Percentiles rank a stretch among this genome's conserved stretches.
Conservation (phyloP, 2,113 vertebrate genomes). For the Anhinga rufa region DNA sequence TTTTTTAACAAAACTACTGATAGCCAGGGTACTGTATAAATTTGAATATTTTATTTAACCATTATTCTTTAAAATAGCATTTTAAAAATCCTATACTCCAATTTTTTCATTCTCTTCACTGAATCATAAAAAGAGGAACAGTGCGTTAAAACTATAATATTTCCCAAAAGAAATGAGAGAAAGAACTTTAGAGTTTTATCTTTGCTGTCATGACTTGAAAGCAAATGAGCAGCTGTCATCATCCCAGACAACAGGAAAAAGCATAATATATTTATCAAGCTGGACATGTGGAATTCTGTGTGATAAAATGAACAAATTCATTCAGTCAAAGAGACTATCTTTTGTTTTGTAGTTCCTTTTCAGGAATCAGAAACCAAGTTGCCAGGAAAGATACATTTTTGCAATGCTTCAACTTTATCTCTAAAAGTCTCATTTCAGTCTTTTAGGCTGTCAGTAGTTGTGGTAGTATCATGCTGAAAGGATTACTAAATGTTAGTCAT, state of each 20-base stretch:
- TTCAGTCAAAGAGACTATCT: neutral
- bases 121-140: neutral
- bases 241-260: neutral
- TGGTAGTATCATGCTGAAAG: neutral
- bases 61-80: neutral
- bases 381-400: neutral
- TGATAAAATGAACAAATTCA: neutral
- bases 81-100: neutral
- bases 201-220: neutral
- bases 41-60: neutral
- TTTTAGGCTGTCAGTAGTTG: neutral
- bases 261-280: neutral
- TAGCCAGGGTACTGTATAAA: neutral
- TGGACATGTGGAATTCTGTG: neutral
- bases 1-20: neutral
- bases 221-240: neutral
- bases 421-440: neutral
- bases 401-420: neutral
- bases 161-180: neutral
- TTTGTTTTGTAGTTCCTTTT: neutral
- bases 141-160: neutral
- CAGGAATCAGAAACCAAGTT: neutral
- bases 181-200: neutral
- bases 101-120: neutral
- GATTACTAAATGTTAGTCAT: neutral